Conservation (phyloP, 2,888 invertebrate genomes). For the Caenorhabditis uteleia region DNA sequence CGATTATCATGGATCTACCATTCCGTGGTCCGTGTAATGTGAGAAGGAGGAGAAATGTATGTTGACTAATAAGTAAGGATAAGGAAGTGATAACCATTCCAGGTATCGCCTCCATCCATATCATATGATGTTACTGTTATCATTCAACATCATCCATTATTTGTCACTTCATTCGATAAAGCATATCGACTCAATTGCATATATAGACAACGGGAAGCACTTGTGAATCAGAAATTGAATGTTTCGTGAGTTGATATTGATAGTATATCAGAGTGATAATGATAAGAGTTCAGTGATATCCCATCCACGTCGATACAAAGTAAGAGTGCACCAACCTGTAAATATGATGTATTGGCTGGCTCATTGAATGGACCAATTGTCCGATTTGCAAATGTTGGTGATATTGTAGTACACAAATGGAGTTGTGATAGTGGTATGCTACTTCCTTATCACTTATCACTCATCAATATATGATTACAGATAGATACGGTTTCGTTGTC, state of each 20-base stretch:
- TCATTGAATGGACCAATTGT: slow-evolving; percentile 55
- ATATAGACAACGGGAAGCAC: slow-evolving; percentile 50
- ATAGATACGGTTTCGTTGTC: slow-evolving; percentile 62
- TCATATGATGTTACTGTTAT: slow-evolving; percentile 59
- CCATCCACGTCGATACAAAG: slow-evolving; percentile 19
- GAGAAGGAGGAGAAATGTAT: slow-evolving; percentile 45
- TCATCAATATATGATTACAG: slow-evolving; percentile 21
- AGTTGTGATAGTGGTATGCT: slow-evolving; percentile 59
- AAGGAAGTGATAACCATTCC: background rate
- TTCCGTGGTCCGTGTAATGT: slow-evolving; percentile 64
- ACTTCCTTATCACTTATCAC: background rate
- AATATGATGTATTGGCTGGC: slow-evolving; percentile 60
- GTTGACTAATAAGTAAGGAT: slow-evolving; percentile 6
- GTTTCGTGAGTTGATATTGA: slow-evolving; percentile 44
- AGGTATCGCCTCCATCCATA: slow-evolving; percentile 56
- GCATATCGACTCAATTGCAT: slow-evolving; percentile 61
- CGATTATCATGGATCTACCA: slow-evolving; percentile 63
- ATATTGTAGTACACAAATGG: slow-evolving; percentile 65
- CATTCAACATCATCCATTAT: slow-evolving; percentile 65
- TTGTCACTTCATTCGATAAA: slow-evolving; percentile 57
- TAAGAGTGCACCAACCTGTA: slow-evolving; percentile 32
- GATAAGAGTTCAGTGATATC: slow-evolving; percentile 36
- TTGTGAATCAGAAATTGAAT: slow-evolving; percentile 51
- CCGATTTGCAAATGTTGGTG: slow-evolving; percentile 64
- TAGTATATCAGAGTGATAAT: background rate